phyloP scores from a whole-genome alignment of 1,140 invertebrate genomes.

The Temnothorax longispinosus region DNA sequence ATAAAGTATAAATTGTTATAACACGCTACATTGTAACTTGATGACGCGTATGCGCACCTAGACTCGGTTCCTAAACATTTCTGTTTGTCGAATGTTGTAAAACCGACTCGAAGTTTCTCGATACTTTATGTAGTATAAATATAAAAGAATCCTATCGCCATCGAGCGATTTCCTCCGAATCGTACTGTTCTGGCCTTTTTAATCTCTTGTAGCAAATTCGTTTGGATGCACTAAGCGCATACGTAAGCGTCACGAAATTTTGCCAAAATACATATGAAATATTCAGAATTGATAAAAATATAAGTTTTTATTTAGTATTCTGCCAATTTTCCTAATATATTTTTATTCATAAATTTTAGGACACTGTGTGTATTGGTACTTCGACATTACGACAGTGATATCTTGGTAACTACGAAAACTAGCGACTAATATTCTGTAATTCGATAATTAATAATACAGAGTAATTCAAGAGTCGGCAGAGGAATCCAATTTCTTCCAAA shows the following conservation, averaged over 20 bases:
- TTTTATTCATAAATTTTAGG: not conserved
- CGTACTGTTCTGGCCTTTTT: not conserved
- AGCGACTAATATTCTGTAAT: not conserved
- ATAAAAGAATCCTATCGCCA: constrained; percentile 37
- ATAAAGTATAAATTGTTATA: constrained; percentile 32
- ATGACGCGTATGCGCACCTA: not conserved
- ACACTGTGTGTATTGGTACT: not conserved
- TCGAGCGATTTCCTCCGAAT: constrained; percentile 5
- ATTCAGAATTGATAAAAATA: constrained; percentile 12
- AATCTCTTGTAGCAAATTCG: not conserved
- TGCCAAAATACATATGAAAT: constrained; percentile 13
- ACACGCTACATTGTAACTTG: constrained; percentile 17
- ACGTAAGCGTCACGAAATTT: not conserved
- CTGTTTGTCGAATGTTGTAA: constrained; percentile 2
- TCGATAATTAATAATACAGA: constrained; percentile 3
- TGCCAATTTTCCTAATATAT: not conserved
- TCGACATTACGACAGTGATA: too few relatives aligned
- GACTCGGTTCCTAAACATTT: constrained; percentile 1
- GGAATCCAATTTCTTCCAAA: not conserved
- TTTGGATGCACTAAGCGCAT: not conserved
- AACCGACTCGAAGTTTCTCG: not conserved
- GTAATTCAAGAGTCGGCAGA: not conserved
- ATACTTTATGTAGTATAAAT: constrained; percentile 26
- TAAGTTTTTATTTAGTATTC: constrained; percentile 7
- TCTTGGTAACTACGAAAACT: not conserved